Conservation (phyloP, 2,797 vertebrate species). For the Alexandromys oeconomus region DNA sequence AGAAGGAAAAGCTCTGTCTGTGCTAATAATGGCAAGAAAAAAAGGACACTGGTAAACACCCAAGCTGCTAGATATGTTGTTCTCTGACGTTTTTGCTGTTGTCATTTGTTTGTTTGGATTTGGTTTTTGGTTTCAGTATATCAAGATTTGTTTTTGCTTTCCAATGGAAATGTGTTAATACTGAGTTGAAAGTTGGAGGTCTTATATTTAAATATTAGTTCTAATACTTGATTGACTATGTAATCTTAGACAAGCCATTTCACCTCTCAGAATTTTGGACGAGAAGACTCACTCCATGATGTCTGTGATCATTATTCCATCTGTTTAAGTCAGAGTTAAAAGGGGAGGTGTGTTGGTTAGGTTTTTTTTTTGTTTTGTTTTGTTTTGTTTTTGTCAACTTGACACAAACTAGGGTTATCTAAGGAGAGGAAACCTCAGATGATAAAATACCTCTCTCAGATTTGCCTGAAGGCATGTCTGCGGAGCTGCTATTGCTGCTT, state of each 20-base stretch:
- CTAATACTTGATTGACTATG: not conserved
- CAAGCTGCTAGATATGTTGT: not conserved
- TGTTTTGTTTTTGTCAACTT: not conserved
- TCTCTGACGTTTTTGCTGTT: not conserved
- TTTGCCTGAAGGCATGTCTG: not conserved
- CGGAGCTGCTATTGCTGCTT: not conserved
- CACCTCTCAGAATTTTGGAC: not conserved
- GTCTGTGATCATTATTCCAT: constrained; percentile 20
- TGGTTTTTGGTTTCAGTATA: not conserved
- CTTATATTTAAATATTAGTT: constrained; percentile 28
- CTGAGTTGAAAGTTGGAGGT: constrained; percentile 23
- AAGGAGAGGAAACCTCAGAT: not conserved
- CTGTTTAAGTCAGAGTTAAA: constrained; percentile 41
- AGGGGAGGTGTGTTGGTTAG: not conserved
- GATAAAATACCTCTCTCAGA: not conserved
- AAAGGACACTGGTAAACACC: not conserved
- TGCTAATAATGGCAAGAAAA: constrained; percentile 13
- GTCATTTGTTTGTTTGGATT: not conserved
- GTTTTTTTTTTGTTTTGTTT: too few species aligned
- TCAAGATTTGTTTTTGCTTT: not conserved
- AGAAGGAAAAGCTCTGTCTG: constrained; percentile 41
- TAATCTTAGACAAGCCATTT: constrained; percentile 11
- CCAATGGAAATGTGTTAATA: not conserved
- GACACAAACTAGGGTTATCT: not conserved
- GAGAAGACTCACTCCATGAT: constrained; percentile 26